These are phyloP conservation scores for Sympetrum striolatum DNA, from an alignment of 2,888 invertebrate genomes.

Conservation along the genomic window DNA sequence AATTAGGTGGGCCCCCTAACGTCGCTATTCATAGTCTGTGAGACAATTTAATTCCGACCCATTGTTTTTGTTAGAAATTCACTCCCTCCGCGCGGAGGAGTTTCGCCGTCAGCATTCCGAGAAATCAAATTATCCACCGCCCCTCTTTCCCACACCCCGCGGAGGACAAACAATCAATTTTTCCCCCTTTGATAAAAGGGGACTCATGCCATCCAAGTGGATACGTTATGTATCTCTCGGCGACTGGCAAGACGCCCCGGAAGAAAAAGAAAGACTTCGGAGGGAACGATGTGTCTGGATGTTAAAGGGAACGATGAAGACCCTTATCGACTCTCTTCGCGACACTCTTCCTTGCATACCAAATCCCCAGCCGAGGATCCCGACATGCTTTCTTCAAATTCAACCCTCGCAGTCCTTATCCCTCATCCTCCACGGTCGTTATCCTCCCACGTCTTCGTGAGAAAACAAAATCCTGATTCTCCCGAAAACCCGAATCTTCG, in stretches of 20 bases:
- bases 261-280: neutral
- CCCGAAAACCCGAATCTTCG: neutral
- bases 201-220: neutral
- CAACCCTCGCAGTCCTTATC: neutral
- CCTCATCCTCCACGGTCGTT: neutral
- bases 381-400: neutral
- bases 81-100: neutral
- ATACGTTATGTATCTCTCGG: neutral
- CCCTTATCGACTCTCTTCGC: slow-evolving; percentile 3
- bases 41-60: neutral
- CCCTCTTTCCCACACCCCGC: neutral
- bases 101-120: neutral
- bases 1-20: neutral
- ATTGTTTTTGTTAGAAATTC: neutral
- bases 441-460: neutral
- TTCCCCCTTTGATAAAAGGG: neutral
- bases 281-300: neutral
- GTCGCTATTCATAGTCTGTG: neutral
- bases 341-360: neutral
- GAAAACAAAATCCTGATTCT: neutral
- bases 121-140: neutral
- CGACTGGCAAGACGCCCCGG: neutral
- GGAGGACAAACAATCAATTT: neutral
- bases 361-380: slow-evolving; percentile 14
- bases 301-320: slow-evolving; percentile 17